A percentile compares a stretch with the other conserved stretches of the same genome.
Conservation (phyloP, 64 coral and sea anemone species). For the Dendronephthya gigantea region DNA sequence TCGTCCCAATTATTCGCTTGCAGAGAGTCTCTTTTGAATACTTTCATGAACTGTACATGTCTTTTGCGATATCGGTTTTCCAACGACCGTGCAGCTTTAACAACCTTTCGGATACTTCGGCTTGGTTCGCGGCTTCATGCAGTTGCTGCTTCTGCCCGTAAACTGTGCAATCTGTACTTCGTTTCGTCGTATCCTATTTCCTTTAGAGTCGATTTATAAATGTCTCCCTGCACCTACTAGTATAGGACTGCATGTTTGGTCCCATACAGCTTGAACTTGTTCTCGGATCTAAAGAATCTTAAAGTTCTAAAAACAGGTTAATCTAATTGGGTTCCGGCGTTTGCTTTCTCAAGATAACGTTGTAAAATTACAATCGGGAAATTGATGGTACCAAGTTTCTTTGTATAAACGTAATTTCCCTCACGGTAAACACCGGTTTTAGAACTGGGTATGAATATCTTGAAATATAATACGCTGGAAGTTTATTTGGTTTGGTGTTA, state of each 20-base stretch:
- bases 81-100: no score
- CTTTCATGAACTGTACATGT: no score
- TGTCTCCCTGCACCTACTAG: constrained; percentile 18
- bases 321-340: not conserved
- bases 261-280: not conserved
- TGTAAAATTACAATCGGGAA: constrained; percentile 29
- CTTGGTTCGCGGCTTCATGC: no score
- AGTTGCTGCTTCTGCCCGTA: no score
- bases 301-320: not conserved
- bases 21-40: no score
- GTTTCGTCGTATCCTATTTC: not conserved
- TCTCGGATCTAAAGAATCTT: no score
- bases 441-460: no score
- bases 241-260: not conserved
- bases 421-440: constrained; percentile 20
- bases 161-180: not conserved
- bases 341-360: constrained; percentile 9
- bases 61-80: no score
- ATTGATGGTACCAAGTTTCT: not conserved
- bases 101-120: no score
- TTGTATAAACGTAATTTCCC: not conserved
- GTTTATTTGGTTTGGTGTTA: no score
- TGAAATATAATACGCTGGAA: no score
- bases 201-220: not conserved
- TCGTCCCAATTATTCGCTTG: no score